Percentiles rank a stretch among this genome's conserved stretches.
Conservation (phyloP, 2,113 vertebrate genomes). For the Triplophysa rosa region DNA sequence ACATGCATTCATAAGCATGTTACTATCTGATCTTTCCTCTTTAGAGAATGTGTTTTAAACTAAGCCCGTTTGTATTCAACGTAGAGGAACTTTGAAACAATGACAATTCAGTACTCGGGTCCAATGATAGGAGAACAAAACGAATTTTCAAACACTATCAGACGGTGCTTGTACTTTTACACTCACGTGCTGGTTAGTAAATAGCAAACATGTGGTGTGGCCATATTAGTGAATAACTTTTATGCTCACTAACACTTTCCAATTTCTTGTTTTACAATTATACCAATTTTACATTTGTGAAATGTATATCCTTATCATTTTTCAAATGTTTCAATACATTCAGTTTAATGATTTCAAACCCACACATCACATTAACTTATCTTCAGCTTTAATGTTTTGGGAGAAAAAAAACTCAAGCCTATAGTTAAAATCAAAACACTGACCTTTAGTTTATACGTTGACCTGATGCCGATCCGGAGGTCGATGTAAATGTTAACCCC, state of each 20-base stretch:
- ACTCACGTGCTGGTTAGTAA: neutral
- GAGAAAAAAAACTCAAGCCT: neutral
- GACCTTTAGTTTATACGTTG: constrained; percentile 2
- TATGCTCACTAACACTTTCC: neutral
- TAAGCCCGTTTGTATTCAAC: neutral
- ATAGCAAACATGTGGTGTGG: neutral
- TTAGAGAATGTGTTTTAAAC: too few species aligned
- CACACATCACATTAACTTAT: neutral
- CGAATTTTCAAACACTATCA: too few species aligned
- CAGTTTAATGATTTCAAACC: neutral
- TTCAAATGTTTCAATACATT: neutral
- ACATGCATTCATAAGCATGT: neutral
- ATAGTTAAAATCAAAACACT: neutral
- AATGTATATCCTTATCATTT: neutral
- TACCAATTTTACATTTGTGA: neutral
- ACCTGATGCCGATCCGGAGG: neutral
- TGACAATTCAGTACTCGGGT: neutral
- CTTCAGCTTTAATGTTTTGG: neutral
- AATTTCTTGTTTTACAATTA: neutral
- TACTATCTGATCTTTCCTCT: neutral
- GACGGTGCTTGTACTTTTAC: neutral
- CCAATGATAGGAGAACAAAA: neutral
- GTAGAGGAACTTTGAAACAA: neutral
- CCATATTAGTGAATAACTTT: neutral
- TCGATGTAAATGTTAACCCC: neutral